phyloP scores from a whole-genome alignment of 2,888 invertebrate genomes.

The Noctua fimbriata region DNA sequence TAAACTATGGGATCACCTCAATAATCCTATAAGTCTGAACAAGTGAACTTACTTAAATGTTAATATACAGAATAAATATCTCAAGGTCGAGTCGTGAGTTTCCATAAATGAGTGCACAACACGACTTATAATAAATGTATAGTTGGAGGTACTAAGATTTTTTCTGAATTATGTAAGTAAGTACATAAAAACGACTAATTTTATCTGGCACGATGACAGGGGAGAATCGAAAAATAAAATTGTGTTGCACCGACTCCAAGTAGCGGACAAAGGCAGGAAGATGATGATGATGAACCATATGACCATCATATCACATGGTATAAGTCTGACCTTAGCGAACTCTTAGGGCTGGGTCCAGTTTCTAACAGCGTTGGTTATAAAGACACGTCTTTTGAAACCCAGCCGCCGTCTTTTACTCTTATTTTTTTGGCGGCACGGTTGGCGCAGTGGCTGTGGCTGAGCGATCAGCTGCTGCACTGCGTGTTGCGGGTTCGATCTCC shows the following conservation, averaged over 20 bases:
- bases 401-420: no score
- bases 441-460: no score
- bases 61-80: slow-evolving; percentile 16
- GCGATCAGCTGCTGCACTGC: no score
- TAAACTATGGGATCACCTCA: slow-evolving; percentile 29
- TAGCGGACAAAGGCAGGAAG: background rate
- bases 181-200: background rate
- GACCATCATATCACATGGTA: background rate
- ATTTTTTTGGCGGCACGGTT: no score
- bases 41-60: slow-evolving; percentile 8
- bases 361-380: background rate
- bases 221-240: background rate
- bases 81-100: slow-evolving; percentile 15
- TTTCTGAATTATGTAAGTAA: background rate
- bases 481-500: no score
- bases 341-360: background rate
- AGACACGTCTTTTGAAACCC: background rate
- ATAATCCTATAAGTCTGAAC: slow-evolving; percentile 35
- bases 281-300: background rate
- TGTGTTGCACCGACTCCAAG: background rate
- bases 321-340: background rate
- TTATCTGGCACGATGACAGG: background rate
- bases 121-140: background rate
- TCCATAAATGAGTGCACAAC: background rate
- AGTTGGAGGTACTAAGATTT: background rate